These are phyloP conservation scores for Etheostoma spectabile DNA, from an alignment of 2,113 vertebrate genomes.

Conservation along the genomic window DNA sequence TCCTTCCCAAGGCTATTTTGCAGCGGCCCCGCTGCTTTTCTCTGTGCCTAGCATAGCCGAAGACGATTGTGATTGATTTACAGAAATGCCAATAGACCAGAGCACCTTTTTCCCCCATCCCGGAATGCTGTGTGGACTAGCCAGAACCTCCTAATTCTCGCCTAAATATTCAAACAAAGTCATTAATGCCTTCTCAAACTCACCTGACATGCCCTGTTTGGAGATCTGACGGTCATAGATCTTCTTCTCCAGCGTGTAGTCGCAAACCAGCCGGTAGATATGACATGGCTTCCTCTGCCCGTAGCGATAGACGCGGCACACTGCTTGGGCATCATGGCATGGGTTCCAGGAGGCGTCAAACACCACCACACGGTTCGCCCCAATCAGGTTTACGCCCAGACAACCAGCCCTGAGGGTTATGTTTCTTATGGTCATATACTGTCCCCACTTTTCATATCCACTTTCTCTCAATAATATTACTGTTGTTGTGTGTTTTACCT, in stretches of 20 bases:
- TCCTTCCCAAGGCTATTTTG: too few relatives aligned
- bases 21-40: too few relatives aligned
- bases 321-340: conserved; percentile 95
- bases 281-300: conserved; percentile 94
- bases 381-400: conserved; percentile 95
- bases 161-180: neutral
- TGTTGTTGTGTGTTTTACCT: conserved; percentile 76
- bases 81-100: too few relatives aligned
- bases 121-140: too few relatives aligned
- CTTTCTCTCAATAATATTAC: too few relatives aligned
- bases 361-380: conserved; percentile 96
- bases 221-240: conserved; percentile 98
- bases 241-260: conserved; percentile 97
- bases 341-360: conserved; percentile 99
- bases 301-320: conserved; percentile 95
- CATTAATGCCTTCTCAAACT: conserved; percentile 9
- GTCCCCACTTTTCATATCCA: neutral
- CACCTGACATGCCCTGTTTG: conserved; percentile 98
- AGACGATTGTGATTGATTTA: too few relatives aligned
- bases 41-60: too few relatives aligned
- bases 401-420: conserved; percentile 89
- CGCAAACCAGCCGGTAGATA: conserved; percentile 95
- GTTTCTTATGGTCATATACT: neutral
- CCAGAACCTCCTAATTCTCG: neutral
- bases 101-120: too few relatives aligned